Base-by-base conservation (phyloP, 2,113 vertebrate species). In the Pseudorectes ferrugineus region DNA sequence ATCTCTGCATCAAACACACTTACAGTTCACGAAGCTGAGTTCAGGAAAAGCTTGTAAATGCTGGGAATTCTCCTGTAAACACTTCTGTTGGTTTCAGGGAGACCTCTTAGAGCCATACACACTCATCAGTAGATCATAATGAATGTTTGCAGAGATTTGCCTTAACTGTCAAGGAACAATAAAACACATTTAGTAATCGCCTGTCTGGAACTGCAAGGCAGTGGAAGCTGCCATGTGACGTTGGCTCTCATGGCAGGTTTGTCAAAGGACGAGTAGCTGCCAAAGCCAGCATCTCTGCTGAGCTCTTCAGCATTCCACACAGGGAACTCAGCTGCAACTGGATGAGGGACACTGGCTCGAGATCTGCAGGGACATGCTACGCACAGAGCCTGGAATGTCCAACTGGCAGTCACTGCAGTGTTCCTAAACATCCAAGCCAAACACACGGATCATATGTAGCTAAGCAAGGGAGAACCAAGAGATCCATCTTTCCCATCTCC, bases 341-440 rank as follows among this genome's bases (percentile, higher is more conserved):
- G 15, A 15, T 8, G 9, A 74, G 42, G n/a, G 49, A 73, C 38
- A 18, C 11, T 13, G 17, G 20, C 21, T 31, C 0, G 0, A 46
- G 29, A 42, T 48, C 70, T 58, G 55, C 45, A 70, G 38, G 43
- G n/a, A 33, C 15, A 16, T 1, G 31, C 68, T 51, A 26, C 0
- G 0, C 35, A 52, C 10, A 55, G 29, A 83, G 46, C 26, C 57
- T 20, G 21, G 35, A 36, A 18, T 29, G 14, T 59, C 54, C 4
- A 1, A 3, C 59, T 43, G 29, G 51, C n/a, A 74, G 71, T 25
- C 54, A 36, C 3, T 25, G 33, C 48, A 63, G 35, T 19, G 22
- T 6, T 58, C 19, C 51, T 36, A 52, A 71, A 62, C 10, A 40
- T 3, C 24, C 1, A 1, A 57, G 33, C 28, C 61, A 62, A 57